phyloP scores from a whole-genome alignment of 2,888 invertebrate species.

The Hermaeophaga mercurialis region DNA sequence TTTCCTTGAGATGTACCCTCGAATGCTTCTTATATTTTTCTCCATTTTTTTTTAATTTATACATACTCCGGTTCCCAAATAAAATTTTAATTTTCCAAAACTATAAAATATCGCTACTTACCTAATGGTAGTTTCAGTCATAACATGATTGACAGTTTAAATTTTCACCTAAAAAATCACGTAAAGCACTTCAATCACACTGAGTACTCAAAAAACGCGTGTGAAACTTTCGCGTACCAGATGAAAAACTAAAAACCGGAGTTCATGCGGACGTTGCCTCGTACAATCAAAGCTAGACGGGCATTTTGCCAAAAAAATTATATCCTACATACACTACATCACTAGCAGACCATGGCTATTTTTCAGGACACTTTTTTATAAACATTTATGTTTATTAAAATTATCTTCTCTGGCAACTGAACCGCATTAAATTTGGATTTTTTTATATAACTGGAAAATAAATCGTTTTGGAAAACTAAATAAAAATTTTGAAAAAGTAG shows the following conservation, averaged over 20 bases:
- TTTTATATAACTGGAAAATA: not conserved
- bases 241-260: constrained; percentile 34
- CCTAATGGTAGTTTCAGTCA: constrained; percentile 9
- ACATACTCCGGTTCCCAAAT: too few species aligned
- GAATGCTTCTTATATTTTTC: too few species aligned
- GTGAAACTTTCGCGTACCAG: constrained; percentile 33
- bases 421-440: constrained; percentile 2
- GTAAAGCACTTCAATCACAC: constrained; percentile 13
- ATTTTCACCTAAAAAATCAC: constrained; percentile 9
- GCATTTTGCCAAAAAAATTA: constrained; percentile 37
- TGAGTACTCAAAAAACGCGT: constrained; percentile 28
- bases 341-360: constrained; percentile 31
- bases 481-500: too few species aligned
- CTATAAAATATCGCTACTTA: constrained; percentile 2
- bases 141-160: not conserved
- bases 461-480: not conserved
- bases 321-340: constrained; percentile 34
- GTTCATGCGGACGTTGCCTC: constrained; percentile 37
- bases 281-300: constrained; percentile 32
- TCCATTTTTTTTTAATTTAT: too few species aligned
- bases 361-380: constrained; percentile 26
- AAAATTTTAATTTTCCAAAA: too few species aligned
- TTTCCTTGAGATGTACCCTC: too few species aligned
- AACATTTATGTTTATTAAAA: constrained; percentile 16
- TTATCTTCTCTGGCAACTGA: constrained; percentile 1